Evolutionary conservation across 2,888 invertebrate genomes (phyloP).

Genomic region (Dioctria rufipes): DNA sequence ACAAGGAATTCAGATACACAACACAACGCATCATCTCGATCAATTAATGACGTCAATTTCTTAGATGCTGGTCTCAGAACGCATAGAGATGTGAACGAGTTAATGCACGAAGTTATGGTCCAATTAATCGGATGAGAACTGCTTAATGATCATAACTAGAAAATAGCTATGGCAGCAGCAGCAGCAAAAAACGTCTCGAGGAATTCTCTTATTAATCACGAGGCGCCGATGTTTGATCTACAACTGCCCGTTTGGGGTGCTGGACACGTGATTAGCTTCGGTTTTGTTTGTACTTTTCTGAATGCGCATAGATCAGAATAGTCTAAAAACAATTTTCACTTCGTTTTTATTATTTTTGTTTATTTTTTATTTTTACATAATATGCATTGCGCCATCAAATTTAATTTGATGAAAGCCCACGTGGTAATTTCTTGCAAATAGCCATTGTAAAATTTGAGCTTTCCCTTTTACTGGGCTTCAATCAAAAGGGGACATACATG

Average conservation of each 20-base stretch:
- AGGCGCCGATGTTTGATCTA: slow-evolving; percentile 40
- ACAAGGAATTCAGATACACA: background rate
- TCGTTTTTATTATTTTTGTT: background rate
- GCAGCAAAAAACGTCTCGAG: background rate
- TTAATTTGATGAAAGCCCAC: slow-evolving; percentile 46
- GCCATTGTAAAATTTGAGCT: slow-evolving; percentile 56
- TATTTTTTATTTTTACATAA: background rate
- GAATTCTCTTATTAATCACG: slow-evolving; percentile 34
- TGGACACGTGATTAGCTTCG: background rate
- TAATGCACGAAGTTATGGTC: slow-evolving; percentile 51
- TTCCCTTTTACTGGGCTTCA: background rate
- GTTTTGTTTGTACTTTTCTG: background rate
- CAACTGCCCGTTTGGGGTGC: background rate
- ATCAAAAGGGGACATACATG: no score
- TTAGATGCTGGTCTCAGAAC: slow-evolving; percentile 32
- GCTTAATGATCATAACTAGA: slow-evolving; percentile 29
- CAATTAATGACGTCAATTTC: slow-evolving; percentile 52
- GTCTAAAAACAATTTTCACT: slow-evolving; percentile 42
- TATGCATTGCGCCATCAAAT: slow-evolving; percentile 16
- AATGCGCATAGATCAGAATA: background rate
- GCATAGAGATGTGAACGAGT: slow-evolving; percentile 37
- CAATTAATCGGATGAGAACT: slow-evolving; percentile 51
- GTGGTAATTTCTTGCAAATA: slow-evolving; percentile 49
- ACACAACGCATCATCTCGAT: slow-evolving; percentile 23
- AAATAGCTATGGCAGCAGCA: slow-evolving; percentile 4